A percentile compares a stretch with the other conserved stretches of the same genome.
Conservation (phyloP, 2,797 vertebrate species). For the Micromesistius poutassou region DNA sequence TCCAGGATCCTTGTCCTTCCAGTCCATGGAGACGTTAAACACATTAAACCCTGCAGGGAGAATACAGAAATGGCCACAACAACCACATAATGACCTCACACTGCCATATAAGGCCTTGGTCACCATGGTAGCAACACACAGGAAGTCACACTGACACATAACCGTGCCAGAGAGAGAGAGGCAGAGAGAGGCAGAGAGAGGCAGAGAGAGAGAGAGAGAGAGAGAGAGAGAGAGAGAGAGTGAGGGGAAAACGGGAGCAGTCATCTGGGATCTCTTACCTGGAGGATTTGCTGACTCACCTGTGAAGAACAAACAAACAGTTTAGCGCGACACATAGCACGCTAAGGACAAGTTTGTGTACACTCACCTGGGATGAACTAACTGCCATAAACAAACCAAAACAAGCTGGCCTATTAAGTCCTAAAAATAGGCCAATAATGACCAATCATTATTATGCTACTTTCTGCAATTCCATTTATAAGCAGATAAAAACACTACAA, state of each 20-base stretch:
- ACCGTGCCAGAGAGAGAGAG: background rate
- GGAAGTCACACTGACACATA: conserved; percentile 8
- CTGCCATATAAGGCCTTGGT: conserved; percentile 1
- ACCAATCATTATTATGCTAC: background rate
- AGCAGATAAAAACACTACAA: background rate
- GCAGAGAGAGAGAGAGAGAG: background rate
- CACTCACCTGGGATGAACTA: background rate
- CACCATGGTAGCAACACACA: conserved; percentile 15
- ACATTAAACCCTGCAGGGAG: conserved; percentile 71
- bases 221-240: background rate
- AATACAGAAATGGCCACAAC: conserved; percentile 26
- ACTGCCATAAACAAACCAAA: background rate
- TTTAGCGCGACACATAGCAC: conserved; percentile 3
- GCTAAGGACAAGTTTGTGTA: background rate
- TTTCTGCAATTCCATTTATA: background rate
- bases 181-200: background rate
- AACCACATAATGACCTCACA: conserved; percentile 20
- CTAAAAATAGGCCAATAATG: background rate
- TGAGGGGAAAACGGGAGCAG: background rate
- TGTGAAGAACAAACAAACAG: conserved; percentile 51
- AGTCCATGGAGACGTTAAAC: conserved; percentile 74
- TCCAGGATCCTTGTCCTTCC: conserved; percentile 42
- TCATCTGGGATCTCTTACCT: conserved; percentile 60
- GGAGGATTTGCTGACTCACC: conserved; percentile 78
- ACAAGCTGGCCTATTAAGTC: background rate